Conservation (phyloP, 2,113 vertebrate genomes). For the Oceanites oceanicus region DNA sequence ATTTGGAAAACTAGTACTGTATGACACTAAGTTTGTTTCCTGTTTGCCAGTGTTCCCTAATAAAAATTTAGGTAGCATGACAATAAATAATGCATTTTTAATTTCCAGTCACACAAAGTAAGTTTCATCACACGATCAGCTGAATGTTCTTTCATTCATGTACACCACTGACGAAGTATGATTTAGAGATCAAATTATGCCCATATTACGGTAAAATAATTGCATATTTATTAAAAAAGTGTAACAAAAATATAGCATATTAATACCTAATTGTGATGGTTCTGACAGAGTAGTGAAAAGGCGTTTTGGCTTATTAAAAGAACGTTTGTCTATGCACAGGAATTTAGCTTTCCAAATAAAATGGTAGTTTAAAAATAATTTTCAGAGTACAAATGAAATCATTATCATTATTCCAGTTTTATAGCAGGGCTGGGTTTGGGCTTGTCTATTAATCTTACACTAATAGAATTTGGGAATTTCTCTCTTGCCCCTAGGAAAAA, state of each 20-base stretch:
- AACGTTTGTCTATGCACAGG: neutral
- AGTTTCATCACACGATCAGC: neutral
- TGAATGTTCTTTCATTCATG: neutral
- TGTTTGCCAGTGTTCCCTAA: neutral
- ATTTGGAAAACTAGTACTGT: neutral
- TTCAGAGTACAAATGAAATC: neutral
- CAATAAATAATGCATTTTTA: neutral
- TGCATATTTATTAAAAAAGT: neutral
- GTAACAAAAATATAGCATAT: neutral
- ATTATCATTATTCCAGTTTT: neutral
- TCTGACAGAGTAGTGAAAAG: neutral
- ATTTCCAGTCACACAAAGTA: neutral
- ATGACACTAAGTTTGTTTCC: neutral
- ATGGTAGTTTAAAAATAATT: neutral
- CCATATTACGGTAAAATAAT: neutral
- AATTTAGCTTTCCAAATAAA: neutral
- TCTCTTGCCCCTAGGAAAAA: neutral
- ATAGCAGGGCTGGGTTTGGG: neutral
- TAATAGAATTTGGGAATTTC: neutral
- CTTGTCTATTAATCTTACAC: neutral
- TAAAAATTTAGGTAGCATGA: neutral
- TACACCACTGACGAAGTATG: neutral
- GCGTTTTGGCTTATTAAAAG: neutral
- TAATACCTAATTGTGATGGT: neutral
- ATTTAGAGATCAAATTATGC: neutral